Conservation (phyloP, 2,888 invertebrate genomes). For the Eupithecia dodoneata region DNA sequence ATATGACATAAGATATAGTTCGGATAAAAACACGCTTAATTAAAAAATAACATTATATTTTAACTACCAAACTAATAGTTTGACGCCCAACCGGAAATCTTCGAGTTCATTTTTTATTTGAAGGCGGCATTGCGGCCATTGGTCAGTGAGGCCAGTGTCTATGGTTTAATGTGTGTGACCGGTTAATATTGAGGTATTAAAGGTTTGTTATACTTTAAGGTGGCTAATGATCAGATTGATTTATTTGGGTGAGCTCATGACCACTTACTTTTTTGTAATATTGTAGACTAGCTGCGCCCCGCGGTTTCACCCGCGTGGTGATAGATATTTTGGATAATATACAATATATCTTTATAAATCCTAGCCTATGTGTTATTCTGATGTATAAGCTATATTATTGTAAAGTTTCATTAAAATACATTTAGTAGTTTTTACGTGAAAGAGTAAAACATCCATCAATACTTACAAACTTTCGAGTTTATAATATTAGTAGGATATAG, state of each 20-base stretch:
- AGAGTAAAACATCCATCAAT: too few species aligned
- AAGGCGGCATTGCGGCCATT: slow-evolving; percentile 18
- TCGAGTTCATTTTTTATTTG: slow-evolving; percentile 26
- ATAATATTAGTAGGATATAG: neutral
- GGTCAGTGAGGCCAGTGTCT: slow-evolving; percentile 7
- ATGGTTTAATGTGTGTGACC: slow-evolving; percentile 13
- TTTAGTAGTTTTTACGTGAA: too few species aligned
- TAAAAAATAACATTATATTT: slow-evolving; percentile 31
- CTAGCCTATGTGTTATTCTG: too few species aligned
- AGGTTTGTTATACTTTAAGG: slow-evolving; percentile 21
- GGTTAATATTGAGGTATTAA: slow-evolving; percentile 27
- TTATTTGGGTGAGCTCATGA: slow-evolving; percentile 12
- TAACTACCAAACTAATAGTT: slow-evolving; percentile 35
- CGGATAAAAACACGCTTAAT: slow-evolving; percentile 6
- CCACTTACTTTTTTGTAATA: neutral
- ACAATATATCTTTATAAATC: too few species aligned
- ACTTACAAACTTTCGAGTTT: too few species aligned
- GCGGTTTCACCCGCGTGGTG: too few species aligned
- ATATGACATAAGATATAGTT: neutral
- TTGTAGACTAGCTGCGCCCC: too few species aligned
- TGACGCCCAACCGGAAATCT: slow-evolving; percentile 33
- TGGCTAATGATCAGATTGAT: slow-evolving; percentile 22
- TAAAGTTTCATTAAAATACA: too few species aligned
- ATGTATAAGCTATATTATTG: too few species aligned
- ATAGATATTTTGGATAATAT: too few species aligned